A percentile compares a stretch with the other conserved stretches of the same genome.
These are phyloP conservation scores for Caenorhabditis angaria DNA, from an alignment of 2,888 invertebrate species.

Conservation along the genomic window DNA sequence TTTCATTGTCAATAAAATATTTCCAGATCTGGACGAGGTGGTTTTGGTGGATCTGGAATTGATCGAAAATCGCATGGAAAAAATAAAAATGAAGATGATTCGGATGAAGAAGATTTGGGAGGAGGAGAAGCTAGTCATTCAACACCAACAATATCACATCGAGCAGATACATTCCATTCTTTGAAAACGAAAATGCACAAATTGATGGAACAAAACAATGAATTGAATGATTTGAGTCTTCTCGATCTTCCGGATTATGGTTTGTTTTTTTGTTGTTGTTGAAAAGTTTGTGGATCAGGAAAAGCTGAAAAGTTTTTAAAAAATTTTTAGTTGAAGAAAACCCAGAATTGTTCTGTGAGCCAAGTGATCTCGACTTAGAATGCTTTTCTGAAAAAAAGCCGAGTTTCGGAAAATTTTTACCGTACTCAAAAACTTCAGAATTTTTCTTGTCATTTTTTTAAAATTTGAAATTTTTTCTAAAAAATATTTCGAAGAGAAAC, in stretches of 20 bases:
- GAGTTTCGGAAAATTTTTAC: no score
- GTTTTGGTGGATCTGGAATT: not conserved
- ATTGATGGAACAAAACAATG: conserved; percentile 3
- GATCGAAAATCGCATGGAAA: not conserved
- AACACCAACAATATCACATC: not conserved
- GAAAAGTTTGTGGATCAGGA: no score
- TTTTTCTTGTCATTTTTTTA: no score
- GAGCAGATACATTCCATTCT: conserved; percentile 7
- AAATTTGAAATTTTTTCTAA: no score
- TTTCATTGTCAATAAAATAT: no score
- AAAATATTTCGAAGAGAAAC: no score
- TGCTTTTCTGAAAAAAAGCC: no score
- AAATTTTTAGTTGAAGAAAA: not conserved
- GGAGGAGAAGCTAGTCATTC: not conserved
- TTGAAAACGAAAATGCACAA: conserved; percentile 10
- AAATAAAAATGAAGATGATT: not conserved
- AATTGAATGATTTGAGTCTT: not conserved
- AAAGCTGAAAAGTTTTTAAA: not conserved
- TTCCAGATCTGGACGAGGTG: not conserved
- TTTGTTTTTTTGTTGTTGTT: not conserved
- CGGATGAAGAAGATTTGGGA: not conserved
- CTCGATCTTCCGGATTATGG: conserved; percentile 6
- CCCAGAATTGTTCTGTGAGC: no score
- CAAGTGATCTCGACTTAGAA: no score
- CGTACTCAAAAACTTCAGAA: no score